Percentiles rank a stretch among this genome's conserved stretches.
These are phyloP conservation scores for Pygoscelis adeliae DNA, from an alignment of 2,113 vertebrate species.

Conservation along the genomic window DNA sequence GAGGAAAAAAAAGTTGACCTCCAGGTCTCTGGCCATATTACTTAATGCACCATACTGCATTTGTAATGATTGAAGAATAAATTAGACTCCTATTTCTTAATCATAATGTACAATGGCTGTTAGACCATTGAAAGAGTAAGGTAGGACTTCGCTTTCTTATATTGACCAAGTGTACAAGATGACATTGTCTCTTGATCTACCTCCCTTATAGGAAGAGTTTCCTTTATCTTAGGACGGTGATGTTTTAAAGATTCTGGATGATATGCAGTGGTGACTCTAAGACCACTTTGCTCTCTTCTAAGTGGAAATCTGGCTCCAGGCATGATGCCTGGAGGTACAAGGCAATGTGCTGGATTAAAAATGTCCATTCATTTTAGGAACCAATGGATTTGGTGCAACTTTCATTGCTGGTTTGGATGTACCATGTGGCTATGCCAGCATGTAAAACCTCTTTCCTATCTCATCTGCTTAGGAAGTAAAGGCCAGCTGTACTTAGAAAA, in stretches of 20 bases:
- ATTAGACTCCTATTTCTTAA: background rate
- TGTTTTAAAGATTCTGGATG: background rate
- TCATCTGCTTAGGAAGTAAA: background rate
- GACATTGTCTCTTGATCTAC: background rate
- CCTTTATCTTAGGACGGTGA: background rate
- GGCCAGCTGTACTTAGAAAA: background rate
- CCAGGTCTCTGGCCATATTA: background rate
- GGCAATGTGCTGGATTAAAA: background rate
- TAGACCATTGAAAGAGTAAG: background rate
- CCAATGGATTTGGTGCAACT: background rate
- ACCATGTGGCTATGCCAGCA: background rate
- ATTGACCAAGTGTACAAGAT: rapidly evolving
- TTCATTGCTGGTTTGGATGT: background rate
- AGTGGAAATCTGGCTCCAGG: background rate
- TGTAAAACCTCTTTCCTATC: background rate
- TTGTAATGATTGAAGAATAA: background rate
- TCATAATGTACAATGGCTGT: background rate
- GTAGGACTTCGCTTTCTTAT: background rate
- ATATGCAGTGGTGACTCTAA: background rate
- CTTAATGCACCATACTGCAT: rapidly evolving
- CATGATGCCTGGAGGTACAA: background rate
- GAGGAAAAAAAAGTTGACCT: background rate
- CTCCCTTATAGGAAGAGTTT: background rate
- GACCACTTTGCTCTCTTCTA: background rate
- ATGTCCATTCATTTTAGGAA: background rate